Base-by-base conservation (phyloP, 2,797 vertebrate species). In the Psittacula echo region DNA sequence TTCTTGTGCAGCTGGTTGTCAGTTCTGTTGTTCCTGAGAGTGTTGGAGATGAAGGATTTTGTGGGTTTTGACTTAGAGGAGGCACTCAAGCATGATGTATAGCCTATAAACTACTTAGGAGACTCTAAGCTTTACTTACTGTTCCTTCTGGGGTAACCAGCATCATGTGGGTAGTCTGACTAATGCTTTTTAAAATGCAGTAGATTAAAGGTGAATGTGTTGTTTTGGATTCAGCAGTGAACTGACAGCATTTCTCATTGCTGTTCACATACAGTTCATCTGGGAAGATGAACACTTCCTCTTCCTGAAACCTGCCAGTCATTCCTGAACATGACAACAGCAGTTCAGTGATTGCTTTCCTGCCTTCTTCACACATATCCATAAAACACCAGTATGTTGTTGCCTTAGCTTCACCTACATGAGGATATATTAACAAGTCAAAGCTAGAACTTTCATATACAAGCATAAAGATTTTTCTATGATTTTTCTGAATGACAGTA, bases 181-280 rank as follows among this genome's bases (percentile, higher is more conserved):
- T 96, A 96, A 96, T 88, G 91, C 94, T 91, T 95, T 96, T 93
- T 85, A 85, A 96, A 95, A 95, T 89, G 89, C 87, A 94, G 64
- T 76, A 93, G 95, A 94, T 96, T 93, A 95, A 96, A 91, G 94
- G 85, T 91, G 87, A 92, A 86, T 62, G 23, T 71, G 62, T 86
- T 93, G 82, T 23, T 94, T 94, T 91, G 80, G 77, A 94, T 96
- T 90, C 73, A 93, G 67, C 85, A 67, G 51, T 76, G 83, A 68
- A 90, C 64, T 78, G 91, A 88, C 83, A 81, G 78, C 44, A 37
- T 64, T 93, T 94, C 70, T 92, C 53, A 29, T 16, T 0, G 1
- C 78, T 90, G n/a, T 68, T 89, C 44, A 0, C 47, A 61, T 47
- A 19, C 41, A 76, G 67, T 89, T 87, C 0, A 0, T 80, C 50